Evolutionary conservation across 2,888 invertebrate genomes (phyloP), one percentile per base, ranked within the genome.

Genomic region (Watsonalla binaria): DNA sequence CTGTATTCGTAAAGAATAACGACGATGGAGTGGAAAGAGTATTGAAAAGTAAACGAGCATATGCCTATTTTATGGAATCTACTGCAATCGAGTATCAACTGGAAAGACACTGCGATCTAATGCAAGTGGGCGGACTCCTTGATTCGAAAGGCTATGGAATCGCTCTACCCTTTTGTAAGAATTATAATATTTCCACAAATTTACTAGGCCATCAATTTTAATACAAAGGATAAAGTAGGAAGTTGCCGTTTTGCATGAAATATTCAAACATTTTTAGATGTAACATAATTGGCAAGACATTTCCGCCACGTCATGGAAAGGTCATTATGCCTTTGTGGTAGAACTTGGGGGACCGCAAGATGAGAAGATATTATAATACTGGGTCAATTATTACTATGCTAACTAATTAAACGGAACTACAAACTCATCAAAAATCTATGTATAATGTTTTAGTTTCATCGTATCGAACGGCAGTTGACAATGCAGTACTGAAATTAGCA

Each of bases 11-110:
- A 8, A 93, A 92, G 57, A 94, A 92, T 72, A 98, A 98, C 76
- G 93, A 94, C 47, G 96, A 97, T 72, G 99, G 98, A 0, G 94
- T 97, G 0, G 95, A 97, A 11, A 92, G 96, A 57, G 98, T 98
- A 0, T 72, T 93, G 52, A 95, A 94, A 80, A 94, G 93, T 46
- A 96, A 96, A 79, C 92, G 95, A 52, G 92, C 92, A 53, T 99
- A 98, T 81, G 99, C 99, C 5, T 99, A 96, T 80, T 92, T 99
- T 48, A 98, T 99, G 97, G 99, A 99, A 89, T 98, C 98, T 6
- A 96, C 98, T 0, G 95, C 96, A 0, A 95, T 99, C 61, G 99
- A 99, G 82, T 99, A 98, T 84, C 95, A 95, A 69, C 92, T 96
- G 60, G 96, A 97, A 80, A 92, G 96, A 58, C 93, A 96, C 70